Evolutionary conservation across 2,797 vertebrate genomes (phyloP).

Genomic region (Cuniculus paca): DNA sequence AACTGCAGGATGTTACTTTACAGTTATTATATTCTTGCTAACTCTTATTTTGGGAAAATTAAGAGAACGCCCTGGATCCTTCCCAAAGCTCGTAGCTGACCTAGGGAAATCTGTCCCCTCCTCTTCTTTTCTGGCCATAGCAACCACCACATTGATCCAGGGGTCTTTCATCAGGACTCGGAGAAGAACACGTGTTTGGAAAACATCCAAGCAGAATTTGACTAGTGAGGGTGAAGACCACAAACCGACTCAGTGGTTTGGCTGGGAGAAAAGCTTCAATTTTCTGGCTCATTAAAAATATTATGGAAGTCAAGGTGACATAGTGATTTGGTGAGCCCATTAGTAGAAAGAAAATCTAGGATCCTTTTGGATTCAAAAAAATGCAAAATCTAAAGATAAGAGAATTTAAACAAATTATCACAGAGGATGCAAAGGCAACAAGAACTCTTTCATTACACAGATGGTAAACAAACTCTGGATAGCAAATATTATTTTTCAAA

Average conservation of each 20-base stretch:
- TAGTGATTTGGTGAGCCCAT: background rate
- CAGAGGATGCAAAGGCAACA: background rate
- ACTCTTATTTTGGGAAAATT: slow-evolving; percentile 18
- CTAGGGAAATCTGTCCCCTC: background rate
- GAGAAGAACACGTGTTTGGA: background rate
- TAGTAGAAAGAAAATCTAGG: background rate
- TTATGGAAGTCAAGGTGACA: slow-evolving; percentile 43
- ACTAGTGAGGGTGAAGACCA: background rate
- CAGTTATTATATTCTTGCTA: background rate
- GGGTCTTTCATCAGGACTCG: background rate
- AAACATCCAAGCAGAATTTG: slow-evolving; percentile 2
- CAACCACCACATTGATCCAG: too few relatives aligned
- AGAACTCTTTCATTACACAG: background rate
- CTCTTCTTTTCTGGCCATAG: background rate
- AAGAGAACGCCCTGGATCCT: background rate
- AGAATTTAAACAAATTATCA: background rate
- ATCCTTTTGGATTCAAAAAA: background rate
- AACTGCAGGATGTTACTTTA: background rate
- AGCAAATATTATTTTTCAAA: background rate
- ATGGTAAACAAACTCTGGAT: background rate
- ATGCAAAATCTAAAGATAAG: background rate
- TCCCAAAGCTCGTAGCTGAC: background rate
- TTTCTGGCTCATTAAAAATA: slow-evolving; percentile 71
- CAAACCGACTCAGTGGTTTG: background rate
- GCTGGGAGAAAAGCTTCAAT: background rate